Conservation (phyloP, 2,888 invertebrate species). For the Oxytorus armatus region DNA sequence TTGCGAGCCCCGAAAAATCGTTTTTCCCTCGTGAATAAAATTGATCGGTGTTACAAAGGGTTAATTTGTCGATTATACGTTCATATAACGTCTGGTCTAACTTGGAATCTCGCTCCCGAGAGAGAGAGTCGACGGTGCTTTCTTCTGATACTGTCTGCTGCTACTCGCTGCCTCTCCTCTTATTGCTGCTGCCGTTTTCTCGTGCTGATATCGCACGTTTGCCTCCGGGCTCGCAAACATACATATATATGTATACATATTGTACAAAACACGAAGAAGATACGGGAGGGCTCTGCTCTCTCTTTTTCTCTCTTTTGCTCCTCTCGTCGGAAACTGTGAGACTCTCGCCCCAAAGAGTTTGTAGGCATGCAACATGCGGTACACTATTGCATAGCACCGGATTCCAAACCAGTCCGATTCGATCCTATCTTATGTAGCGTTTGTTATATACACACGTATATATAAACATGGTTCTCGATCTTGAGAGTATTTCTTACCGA, state of each 20-base stretch:
- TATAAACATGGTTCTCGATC: slow-evolving; percentile 50
- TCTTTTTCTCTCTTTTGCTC: too few relatives aligned
- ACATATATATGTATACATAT: slow-evolving; percentile 35
- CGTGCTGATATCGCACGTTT: slow-evolving; percentile 62
- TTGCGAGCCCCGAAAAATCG: neutral
- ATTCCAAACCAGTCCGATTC: slow-evolving; percentile 67
- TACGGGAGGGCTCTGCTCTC: slow-evolving; percentile 55
- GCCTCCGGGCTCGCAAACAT: slow-evolving; percentile 54
- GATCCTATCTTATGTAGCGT: slow-evolving; percentile 58
- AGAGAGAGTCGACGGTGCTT: slow-evolving; percentile 31
- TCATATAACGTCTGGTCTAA: slow-evolving; percentile 8
- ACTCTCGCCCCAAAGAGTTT: slow-evolving; percentile 58
- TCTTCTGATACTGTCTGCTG: slow-evolving; percentile 17
- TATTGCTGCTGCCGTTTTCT: slow-evolving; percentile 56
- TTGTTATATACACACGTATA: slow-evolving; percentile 13
- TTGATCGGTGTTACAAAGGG: slow-evolving; percentile 24
- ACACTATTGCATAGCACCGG: slow-evolving; percentile 49
- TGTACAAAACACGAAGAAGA: slow-evolving; percentile 56
- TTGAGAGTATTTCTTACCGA: slow-evolving; percentile 65
- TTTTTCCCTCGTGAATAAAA: slow-evolving; percentile 9
- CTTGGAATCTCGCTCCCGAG: slow-evolving; percentile 18
- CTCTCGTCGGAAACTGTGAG: slow-evolving; percentile 20
- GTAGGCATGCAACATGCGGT: slow-evolving; percentile 45
- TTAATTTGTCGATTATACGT: slow-evolving; percentile 45
- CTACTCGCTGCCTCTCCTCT: slow-evolving; percentile 1